Evolutionary conservation across 1,140 invertebrate species (phyloP).

Genomic region (Penaeus japonicus): DNA sequence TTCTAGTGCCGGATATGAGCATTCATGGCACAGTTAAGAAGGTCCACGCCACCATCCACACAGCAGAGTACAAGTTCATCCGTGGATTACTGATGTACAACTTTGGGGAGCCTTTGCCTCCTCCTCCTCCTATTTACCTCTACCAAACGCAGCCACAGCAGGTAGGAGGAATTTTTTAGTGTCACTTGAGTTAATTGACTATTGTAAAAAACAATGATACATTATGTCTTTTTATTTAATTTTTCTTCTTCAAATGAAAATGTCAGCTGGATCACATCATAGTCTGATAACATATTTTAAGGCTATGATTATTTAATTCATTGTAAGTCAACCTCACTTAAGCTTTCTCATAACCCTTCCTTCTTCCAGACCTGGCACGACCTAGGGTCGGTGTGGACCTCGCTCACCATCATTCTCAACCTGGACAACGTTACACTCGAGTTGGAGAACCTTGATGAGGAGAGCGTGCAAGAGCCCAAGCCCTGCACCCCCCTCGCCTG

Average conservation of each 20-base stretch:
- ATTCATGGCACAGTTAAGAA: constrained; percentile 86
- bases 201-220: too few species aligned
- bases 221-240: too few species aligned
- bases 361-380: constrained; percentile 38
- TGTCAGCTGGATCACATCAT: too few species aligned
- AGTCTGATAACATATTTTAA: too few species aligned
- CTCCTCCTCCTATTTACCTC: constrained; percentile 61
- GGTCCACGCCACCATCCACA: constrained; percentile 82
- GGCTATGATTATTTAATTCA: too few species aligned
- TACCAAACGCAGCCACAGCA: constrained; percentile 24
- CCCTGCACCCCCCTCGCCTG: constrained; percentile 77
- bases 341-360: too few species aligned
- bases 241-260: too few species aligned
- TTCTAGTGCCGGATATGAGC: constrained; percentile 82
- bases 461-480: constrained; percentile 62
- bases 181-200: too few species aligned
- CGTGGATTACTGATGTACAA: constrained; percentile 89
- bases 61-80: constrained; percentile 86
- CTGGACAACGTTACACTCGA: constrained; percentile 87
- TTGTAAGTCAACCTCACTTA: too few species aligned
- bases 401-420: constrained; percentile 81
- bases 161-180: not conserved
- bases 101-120: constrained; percentile 85
- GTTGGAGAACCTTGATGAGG: not conserved
- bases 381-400: constrained; percentile 71